phyloP scores from a whole-genome alignment of 2,797 vertebrate species.

The Tympanoctomys barrerae region DNA sequence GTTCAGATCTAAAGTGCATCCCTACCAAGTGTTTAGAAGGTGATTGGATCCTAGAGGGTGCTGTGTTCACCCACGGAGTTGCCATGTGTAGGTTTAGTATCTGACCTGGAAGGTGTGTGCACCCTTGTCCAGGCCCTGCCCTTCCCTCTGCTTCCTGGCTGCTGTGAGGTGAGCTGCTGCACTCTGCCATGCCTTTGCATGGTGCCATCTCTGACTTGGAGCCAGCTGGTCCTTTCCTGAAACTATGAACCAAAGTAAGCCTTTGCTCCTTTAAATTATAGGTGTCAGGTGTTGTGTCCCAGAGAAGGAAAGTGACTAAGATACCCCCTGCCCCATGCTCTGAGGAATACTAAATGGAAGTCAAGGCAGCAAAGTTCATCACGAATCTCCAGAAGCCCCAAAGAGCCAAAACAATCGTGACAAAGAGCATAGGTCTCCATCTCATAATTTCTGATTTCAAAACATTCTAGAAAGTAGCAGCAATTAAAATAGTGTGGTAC shows the following conservation, averaged over 20 bases:
- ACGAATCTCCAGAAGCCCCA: background rate
- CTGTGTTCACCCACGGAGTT: background rate
- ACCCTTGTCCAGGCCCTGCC: background rate
- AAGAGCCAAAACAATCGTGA: background rate
- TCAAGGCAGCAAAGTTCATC: background rate
- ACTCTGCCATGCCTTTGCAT: background rate
- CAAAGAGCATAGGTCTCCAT: background rate
- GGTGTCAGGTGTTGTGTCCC: background rate
- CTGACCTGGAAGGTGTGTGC: background rate
- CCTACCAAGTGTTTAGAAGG: background rate
- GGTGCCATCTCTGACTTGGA: background rate
- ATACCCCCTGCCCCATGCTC: background rate
- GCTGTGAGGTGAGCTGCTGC: background rate
- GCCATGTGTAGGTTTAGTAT: too few relatives aligned
- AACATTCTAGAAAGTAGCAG: too few relatives aligned
- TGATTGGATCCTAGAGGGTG: background rate
- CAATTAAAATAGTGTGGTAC: background rate
- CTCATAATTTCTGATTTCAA: too few relatives aligned
- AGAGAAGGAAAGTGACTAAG: background rate
- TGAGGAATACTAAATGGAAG: background rate
- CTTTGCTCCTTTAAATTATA: background rate
- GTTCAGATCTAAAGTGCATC: background rate
- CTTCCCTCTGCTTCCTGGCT: background rate
- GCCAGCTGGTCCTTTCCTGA: background rate
- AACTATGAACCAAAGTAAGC: background rate